Evolutionary conservation across 2,797 vertebrate genomes (phyloP).

Genomic region (Cephalopachus bancanus): DNA sequence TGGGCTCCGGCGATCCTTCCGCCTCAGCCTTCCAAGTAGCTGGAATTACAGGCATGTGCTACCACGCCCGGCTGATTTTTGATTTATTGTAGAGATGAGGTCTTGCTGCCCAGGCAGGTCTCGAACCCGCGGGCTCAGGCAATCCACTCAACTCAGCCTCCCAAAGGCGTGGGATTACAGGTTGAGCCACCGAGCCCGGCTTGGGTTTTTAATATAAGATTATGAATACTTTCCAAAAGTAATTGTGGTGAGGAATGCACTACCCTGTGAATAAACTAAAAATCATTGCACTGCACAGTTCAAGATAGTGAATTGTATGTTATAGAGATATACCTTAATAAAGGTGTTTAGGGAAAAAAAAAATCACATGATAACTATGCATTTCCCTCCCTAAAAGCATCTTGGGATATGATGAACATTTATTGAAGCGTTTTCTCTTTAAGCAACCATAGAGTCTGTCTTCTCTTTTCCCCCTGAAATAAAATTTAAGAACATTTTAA

Average conservation of each 20-base stretch:
- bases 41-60: too few species aligned
- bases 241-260: neutral
- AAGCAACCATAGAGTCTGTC: neutral
- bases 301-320: neutral
- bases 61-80: too few species aligned
- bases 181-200: too few species aligned
- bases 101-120: too few species aligned
- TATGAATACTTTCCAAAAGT: neutral
- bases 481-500: neutral
- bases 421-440: conserved; percentile 15
- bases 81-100: too few species aligned
- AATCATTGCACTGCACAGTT: neutral
- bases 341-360: neutral
- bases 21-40: too few species aligned
- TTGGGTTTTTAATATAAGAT: neutral
- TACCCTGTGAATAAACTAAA: neutral
- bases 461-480: neutral
- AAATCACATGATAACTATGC: neutral
- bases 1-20: too few species aligned
- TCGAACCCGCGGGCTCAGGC: too few species aligned
- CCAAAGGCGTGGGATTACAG: too few species aligned
- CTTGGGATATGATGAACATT: neutral
- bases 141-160: too few species aligned
- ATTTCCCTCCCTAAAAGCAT: neutral
- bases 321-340: neutral